phyloP scores from a whole-genome alignment of 2,113 vertebrate genomes.

The Lagopus muta region DNA sequence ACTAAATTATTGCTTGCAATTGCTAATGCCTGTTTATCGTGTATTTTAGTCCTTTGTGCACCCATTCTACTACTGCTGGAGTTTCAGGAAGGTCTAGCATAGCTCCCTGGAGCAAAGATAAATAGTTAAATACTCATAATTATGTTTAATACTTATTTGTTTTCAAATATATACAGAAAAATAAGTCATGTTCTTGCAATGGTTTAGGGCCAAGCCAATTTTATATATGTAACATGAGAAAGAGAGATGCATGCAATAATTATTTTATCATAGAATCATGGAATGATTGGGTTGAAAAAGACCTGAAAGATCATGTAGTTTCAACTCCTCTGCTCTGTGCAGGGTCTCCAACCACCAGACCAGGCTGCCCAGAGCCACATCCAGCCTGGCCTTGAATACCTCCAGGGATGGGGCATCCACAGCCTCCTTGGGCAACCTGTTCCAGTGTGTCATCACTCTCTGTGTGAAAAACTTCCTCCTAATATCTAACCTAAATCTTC shows the following conservation, averaged over 20 bases:
- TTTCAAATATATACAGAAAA: neutral
- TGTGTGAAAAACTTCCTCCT: too few relatives aligned
- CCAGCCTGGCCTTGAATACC: too few relatives aligned
- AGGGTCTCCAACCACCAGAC: too few relatives aligned
- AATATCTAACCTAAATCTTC: too few relatives aligned
- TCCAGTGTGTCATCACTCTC: too few relatives aligned
- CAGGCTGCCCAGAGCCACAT: too few relatives aligned
- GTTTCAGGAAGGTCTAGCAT: neutral
- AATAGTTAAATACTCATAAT: neutral
- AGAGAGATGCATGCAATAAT: neutral
- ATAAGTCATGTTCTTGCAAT: neutral
- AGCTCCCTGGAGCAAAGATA: neutral
- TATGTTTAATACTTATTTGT: neutral
- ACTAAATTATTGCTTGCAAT: neutral
- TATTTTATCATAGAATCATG: too few relatives aligned
- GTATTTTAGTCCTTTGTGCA: neutral
- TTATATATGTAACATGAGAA: neutral
- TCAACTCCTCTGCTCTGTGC: too few relatives aligned
- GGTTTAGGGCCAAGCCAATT: neutral
- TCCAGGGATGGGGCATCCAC: too few relatives aligned
- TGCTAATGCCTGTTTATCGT: neutral
- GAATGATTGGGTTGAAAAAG: too few relatives aligned
- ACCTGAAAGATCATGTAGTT: too few relatives aligned
- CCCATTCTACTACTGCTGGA: neutral
- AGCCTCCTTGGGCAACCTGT: too few relatives aligned